Evolutionary conservation across 1,140 invertebrate species (phyloP).

Genomic region (Ladona fulva): DNA sequence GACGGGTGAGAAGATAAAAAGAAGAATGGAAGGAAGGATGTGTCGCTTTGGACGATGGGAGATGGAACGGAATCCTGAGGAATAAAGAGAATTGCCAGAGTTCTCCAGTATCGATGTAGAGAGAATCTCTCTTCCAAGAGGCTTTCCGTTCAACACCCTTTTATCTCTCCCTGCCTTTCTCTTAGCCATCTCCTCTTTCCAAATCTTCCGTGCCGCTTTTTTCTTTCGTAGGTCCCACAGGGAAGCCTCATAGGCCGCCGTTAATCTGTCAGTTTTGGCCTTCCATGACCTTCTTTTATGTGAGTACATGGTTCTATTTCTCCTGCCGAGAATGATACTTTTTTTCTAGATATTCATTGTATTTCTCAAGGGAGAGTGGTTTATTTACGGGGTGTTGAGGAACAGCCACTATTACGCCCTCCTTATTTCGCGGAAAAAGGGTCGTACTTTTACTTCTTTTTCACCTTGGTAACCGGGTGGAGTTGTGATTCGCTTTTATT

Average conservation of each 20-base stretch:
- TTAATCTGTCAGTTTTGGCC: neutral
- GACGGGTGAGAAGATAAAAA: neutral
- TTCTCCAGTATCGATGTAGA: neutral
- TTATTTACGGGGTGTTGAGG: too few species aligned
- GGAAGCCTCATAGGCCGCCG: neutral
- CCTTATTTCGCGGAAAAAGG: too few species aligned
- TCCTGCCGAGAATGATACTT: too few species aligned
- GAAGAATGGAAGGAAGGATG: neutral
- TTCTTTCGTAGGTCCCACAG: too few species aligned
- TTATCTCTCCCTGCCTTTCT: neutral
- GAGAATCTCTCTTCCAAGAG: neutral
- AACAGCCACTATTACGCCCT: too few species aligned
- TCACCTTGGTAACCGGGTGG: too few species aligned
- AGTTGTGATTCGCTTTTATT: too few species aligned
- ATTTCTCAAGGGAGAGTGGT: too few species aligned
- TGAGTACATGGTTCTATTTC: too few species aligned
- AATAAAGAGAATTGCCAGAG: neutral
- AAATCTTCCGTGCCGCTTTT: too few species aligned
- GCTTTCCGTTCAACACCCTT: neutral
- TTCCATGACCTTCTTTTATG: neutral
- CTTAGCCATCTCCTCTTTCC: neutral
- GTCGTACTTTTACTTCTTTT: too few species aligned
- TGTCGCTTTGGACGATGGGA: neutral
- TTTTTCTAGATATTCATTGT: too few species aligned
- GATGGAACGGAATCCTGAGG: slow-evolving; percentile 5